A percentile compares a stretch with the other conserved stretches of the same genome.
phyloP scores from a whole-genome alignment of 2,113 vertebrate species.

The Epinephelus moara region DNA sequence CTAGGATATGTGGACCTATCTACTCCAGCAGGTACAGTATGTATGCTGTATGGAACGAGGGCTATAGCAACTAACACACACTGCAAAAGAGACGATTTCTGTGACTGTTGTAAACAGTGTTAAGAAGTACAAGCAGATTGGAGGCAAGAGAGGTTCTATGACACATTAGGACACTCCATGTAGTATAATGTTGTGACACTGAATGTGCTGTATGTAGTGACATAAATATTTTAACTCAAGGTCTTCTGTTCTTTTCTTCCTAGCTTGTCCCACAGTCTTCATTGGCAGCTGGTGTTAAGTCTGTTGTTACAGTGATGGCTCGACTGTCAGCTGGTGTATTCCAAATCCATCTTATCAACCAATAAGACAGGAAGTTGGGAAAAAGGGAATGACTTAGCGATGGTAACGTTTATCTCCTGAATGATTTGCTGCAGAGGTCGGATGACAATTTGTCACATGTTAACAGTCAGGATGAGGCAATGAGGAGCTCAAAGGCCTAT shows the following conservation, averaged over 20 bases:
- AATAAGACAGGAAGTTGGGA: no score
- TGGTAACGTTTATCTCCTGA: no score
- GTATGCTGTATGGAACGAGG: neutral
- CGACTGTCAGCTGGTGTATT: no score
- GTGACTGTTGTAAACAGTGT: neutral
- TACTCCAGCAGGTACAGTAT: neutral
- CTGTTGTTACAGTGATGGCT: no score
- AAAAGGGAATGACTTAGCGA: no score
- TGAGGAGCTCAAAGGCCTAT: no score
- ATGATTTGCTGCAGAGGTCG: no score
- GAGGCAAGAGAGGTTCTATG: neutral
- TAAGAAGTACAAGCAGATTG: neutral
- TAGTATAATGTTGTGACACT: neutral
- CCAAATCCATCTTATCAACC: no score
- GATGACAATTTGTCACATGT: no score
- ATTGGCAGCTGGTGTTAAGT: no score
- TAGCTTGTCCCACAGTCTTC: no score
- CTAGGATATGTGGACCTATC: slow-evolving; percentile 1
- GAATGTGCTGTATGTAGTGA: neutral
- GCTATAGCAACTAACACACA: neutral
- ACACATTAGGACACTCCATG: neutral
- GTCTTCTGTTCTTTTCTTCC: neutral
- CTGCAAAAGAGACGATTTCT: neutral
- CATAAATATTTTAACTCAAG: neutral
- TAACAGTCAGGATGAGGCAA: no score